phyloP scores from a whole-genome alignment of 2,888 invertebrate species.

The Trichacis sp. region DNA sequence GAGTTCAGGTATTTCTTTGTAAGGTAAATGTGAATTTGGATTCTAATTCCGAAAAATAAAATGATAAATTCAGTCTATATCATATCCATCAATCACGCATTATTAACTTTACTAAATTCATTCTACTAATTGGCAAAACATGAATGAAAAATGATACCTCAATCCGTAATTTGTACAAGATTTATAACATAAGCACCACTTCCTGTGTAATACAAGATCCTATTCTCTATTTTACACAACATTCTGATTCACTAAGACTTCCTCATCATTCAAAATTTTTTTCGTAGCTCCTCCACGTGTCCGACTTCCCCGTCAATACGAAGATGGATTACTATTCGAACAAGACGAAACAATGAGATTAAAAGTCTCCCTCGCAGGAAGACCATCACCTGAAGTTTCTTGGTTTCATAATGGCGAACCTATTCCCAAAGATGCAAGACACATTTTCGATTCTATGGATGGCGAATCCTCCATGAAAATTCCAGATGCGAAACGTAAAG shows the following conservation, averaged over 20 bases:
- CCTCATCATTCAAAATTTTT: too few species aligned
- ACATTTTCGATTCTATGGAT: slow-evolving; percentile 65
- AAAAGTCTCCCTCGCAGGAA: slow-evolving; percentile 86
- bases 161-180: slow-evolving; percentile 9
- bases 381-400: slow-evolving; percentile 84
- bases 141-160: slow-evolving; percentile 4
- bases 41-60: too few species aligned
- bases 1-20: too few species aligned
- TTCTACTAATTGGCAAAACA: too few species aligned
- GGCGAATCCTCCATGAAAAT: slow-evolving; percentile 84
- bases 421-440: slow-evolving; percentile 62
- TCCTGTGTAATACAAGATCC: too few species aligned
- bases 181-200: too few species aligned
- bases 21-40: too few species aligned
- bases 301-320: slow-evolving; percentile 85
- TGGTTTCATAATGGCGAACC: slow-evolving; percentile 89
- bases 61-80: too few species aligned
- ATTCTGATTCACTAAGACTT: too few species aligned
- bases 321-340: slow-evolving; percentile 89
- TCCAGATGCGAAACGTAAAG: slow-evolving; percentile 79
- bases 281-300: slow-evolving; percentile 81
- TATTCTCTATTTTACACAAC: too few species aligned
- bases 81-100: too few species aligned
- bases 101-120: too few species aligned
- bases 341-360: slow-evolving; percentile 86